Evolutionary conservation across 1,140 invertebrate genomes (phyloP).

Genomic region (Eulimnadia texana): DNA sequence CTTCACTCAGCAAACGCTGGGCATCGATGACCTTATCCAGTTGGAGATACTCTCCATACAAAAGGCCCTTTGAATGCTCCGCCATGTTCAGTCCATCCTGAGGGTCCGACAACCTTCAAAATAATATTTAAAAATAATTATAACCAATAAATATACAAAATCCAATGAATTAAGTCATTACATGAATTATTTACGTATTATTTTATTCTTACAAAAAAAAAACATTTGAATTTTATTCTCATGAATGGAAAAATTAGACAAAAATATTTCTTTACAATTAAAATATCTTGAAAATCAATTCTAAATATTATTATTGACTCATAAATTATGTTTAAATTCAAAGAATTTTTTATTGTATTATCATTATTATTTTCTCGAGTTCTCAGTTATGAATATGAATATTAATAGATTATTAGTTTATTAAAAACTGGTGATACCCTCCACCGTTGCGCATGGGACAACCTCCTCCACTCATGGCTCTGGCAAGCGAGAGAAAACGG

Average conservation of each 20-base stretch:
- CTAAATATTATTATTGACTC: too few species aligned
- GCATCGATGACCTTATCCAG: conserved; percentile 76
- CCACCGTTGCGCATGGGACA: conserved; percentile 4
- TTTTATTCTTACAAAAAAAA: neutral
- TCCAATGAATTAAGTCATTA: neutral
- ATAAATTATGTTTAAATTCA: too few species aligned
- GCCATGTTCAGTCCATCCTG: conserved; percentile 20
- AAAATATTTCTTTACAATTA: too few species aligned
- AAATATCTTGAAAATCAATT: too few species aligned
- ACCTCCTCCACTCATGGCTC: neutral
- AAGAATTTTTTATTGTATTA: too few species aligned
- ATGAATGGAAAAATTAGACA: too few species aligned
- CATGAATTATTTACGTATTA: neutral
- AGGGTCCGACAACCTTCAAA: neutral
- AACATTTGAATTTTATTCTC: neutral
- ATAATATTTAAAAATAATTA: neutral
- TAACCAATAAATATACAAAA: neutral
- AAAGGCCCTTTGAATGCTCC: conserved; percentile 38
- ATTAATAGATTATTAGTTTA: neutral
- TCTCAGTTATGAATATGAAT: too few species aligned
- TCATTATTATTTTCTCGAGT: too few species aligned
- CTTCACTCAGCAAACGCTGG: conserved; percentile 66
- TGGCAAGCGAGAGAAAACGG: neutral
- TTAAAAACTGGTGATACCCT: neutral
- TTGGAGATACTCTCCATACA: conserved; percentile 76